phyloP scores from a whole-genome alignment of 1,140 invertebrate genomes.

The Drepana arcuata region DNA sequence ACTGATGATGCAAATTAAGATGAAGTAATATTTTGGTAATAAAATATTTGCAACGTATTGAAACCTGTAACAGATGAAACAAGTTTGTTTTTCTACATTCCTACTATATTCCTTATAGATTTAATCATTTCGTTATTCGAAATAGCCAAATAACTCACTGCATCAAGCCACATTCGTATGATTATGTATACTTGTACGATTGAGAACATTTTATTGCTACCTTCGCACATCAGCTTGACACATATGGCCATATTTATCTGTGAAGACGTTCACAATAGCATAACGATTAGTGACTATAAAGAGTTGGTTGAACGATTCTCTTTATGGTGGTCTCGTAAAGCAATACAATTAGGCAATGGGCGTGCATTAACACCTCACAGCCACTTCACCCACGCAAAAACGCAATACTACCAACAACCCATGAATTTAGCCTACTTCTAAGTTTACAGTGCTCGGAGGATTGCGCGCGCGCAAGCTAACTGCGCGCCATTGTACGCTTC shows the following conservation, averaged over 20 bases:
- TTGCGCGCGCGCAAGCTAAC: constrained; percentile 12
- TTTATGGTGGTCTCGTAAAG: constrained; percentile 60
- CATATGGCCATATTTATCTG: constrained; percentile 12
- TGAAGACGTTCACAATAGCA: constrained; percentile 34
- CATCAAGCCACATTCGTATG: too few species aligned
- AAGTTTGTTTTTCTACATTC: too few species aligned
- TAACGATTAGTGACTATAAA: constrained; percentile 55
- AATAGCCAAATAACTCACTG: too few species aligned
- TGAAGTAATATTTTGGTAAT: neutral
- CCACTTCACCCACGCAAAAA: constrained; percentile 43
- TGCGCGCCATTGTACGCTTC: too few species aligned
- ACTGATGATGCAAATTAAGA: constrained; percentile 33
- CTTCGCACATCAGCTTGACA: constrained; percentile 6
- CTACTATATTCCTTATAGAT: too few species aligned
- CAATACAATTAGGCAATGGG: constrained; percentile 66
- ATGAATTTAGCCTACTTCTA: constrained; percentile 43
- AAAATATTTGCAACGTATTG: neutral
- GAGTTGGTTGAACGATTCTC: constrained; percentile 30
- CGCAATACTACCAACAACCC: constrained; percentile 20
- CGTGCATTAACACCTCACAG: constrained; percentile 60
- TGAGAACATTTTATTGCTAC: constrained; percentile 16
- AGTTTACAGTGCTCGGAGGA: constrained; percentile 24
- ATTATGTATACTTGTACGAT: constrained; percentile 1
- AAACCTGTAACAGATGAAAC: too few species aligned
- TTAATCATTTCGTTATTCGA: too few species aligned